A percentile compares a stretch with the other conserved stretches of the same genome.
These are phyloP conservation scores for Oriolus oriolus DNA, from an alignment of 2,113 vertebrate genomes.

Conservation along the genomic window DNA sequence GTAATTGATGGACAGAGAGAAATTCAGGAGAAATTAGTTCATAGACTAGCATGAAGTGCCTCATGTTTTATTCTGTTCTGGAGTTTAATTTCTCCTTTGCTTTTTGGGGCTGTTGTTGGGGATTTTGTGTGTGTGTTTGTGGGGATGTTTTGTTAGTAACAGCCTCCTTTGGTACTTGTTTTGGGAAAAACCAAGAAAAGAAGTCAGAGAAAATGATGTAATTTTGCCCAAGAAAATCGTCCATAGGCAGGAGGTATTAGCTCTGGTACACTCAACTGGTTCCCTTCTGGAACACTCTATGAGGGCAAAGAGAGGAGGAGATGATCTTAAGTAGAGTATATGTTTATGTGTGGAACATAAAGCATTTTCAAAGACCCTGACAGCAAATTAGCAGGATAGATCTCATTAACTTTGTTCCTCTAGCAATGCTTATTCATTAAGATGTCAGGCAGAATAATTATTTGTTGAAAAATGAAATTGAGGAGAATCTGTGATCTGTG, in stretches of 20 bases:
- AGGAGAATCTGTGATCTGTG: not conserved
- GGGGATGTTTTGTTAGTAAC: not conserved
- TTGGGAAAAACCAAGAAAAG: not conserved
- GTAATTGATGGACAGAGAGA: not conserved
- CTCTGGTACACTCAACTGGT: not conserved
- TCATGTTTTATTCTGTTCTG: not conserved
- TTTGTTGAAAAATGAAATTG: not conserved
- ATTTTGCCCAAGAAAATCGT: not conserved
- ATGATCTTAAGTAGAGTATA: not conserved
- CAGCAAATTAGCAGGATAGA: not conserved
- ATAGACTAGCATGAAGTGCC: too few relatives aligned
- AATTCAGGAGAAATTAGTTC: not conserved
- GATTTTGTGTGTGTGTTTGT: not conserved
- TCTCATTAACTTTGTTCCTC: not conserved
- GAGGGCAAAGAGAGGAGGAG: not conserved
- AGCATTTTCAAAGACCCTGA: not conserved
- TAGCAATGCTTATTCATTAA: not conserved
- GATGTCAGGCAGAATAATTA: not conserved
- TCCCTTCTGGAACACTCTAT: not conserved
- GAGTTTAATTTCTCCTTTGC: not conserved
- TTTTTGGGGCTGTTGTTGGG: not conserved
- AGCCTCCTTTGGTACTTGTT: not conserved
- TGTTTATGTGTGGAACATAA: not conserved
- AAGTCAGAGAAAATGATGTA: rapidly evolving
- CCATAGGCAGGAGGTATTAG: not conserved